phyloP scores from a whole-genome alignment of 92 coral and sea anemone genomes.

The Porites lobata region DNA sequence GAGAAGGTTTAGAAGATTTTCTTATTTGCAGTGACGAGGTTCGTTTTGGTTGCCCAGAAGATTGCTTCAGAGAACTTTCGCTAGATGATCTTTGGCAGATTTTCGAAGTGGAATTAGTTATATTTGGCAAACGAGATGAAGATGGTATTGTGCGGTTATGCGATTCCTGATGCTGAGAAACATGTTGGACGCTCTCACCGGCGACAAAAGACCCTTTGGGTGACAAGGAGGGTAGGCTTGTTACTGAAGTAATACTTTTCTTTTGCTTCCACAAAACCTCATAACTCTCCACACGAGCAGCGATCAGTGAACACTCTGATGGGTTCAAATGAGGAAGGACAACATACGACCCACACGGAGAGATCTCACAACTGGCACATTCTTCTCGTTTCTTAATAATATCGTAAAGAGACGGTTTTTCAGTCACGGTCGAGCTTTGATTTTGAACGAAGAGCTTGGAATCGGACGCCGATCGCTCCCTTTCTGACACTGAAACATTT shows the following conservation, averaged over 20 bases:
- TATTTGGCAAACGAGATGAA: slow-evolving; percentile 47
- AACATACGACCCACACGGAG: slow-evolving; percentile 86
- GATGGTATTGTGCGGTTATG: background rate
- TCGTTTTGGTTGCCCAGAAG: background rate
- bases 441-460: slow-evolving; percentile 11
- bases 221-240: slow-evolving; percentile 47
- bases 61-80: background rate
- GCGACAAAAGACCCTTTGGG: slow-evolving; percentile 27
- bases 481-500: background rate
- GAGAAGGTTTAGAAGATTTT: background rate
- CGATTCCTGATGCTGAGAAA: background rate
- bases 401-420: slow-evolving; percentile 9
- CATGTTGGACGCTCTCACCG: slow-evolving; percentile 8
- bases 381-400: slow-evolving; percentile 35
- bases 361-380: slow-evolving; percentile 68
- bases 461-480: slow-evolving; percentile 22
- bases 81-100: background rate
- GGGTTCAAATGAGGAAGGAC: slow-evolving; percentile 85
- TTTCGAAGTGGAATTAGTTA: slow-evolving; percentile 27
- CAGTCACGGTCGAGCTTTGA: background rate
- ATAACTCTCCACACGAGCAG: slow-evolving; percentile 49
- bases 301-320: slow-evolving; percentile 71
- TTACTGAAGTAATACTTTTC: slow-evolving; percentile 9
- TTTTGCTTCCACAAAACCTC: slow-evolving; percentile 25
- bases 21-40: background rate